These are phyloP conservation scores for Bujurquina vittata DNA, from an alignment of 2,113 vertebrate species.

Conservation along the genomic window DNA sequence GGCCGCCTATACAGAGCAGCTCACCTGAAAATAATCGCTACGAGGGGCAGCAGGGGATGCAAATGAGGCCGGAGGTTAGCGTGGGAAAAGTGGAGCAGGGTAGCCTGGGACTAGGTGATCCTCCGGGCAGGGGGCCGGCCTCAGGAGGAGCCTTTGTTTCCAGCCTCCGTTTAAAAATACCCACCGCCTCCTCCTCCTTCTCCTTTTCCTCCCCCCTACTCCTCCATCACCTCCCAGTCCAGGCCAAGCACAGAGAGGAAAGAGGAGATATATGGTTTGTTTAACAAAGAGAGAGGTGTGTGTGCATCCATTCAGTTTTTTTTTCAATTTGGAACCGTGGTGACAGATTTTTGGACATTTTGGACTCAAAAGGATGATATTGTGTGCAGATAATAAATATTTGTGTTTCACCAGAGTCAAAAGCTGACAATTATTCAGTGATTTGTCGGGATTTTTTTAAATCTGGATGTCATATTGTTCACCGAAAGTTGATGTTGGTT, in stretches of 20 bases:
- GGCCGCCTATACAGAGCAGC: conserved; percentile 92
- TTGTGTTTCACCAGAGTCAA: conserved; percentile 14
- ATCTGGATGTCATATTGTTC: neutral
- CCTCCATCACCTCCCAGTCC: conserved; percentile 66
- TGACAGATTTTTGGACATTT: conserved; percentile 19
- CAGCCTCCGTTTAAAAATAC: conserved; percentile 87
- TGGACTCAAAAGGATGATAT: neutral
- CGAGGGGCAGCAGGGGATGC: conserved; percentile 91
- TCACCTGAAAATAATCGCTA: conserved; percentile 99
- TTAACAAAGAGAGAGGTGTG: conserved; percentile 72
- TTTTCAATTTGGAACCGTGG: conserved; percentile 17
- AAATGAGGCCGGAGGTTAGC: conserved; percentile 98
- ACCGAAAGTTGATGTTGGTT: conserved; percentile 10
- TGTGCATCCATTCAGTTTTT: conserved; percentile 23
- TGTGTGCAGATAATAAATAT: conserved; percentile 9
- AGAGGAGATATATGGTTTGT: conserved; percentile 77
- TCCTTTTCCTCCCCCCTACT: conserved; percentile 32
- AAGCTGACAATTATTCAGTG: conserved; percentile 9
- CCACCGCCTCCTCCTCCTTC: conserved; percentile 81
- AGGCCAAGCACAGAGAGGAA: conserved; percentile 68
- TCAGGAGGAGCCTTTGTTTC: conserved; percentile 95
- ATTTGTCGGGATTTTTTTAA: neutral
- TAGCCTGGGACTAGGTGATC: conserved; percentile 96
- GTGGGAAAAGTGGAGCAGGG: conserved; percentile 93
- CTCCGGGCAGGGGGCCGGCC: conserved; percentile 92